Evolutionary conservation across 2,888 invertebrate species (phyloP), one percentile per base, ranked within the genome.

Genomic region (Heliconius ethilla): DNA sequence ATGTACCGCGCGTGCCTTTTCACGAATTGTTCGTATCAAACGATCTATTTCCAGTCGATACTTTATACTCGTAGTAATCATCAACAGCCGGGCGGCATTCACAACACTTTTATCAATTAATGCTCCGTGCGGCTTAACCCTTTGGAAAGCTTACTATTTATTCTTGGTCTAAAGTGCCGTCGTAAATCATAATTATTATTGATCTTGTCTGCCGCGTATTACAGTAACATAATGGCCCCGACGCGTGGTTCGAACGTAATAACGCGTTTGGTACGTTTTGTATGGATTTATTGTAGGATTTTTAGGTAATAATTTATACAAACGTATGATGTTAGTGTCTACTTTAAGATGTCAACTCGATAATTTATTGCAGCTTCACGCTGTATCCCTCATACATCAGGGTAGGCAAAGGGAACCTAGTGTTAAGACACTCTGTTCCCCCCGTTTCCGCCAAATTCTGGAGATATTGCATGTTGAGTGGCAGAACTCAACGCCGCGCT

Each of bases 101-200:
- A 79, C 79, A 79, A 78, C 78, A 73, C 76, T 79, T 80, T 79
- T 78, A 79, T 80, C 77, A 79, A 82, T 82, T 69, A 81, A 80
- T 77, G 70, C 62, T 80, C 62, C 82, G 82, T 82, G 80, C 76
- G 78, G 81, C 80, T 81, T 72, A 81, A 80, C 82, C 80, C 82
- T 81, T 82, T 82, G 76, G 78, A 81, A 78, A 75, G 82, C 76
- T 79, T 76, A 79, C 73, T 80, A 81, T 81, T 81, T 81, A 81
- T 81, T 81, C 80, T 74, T 77, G 81, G 75, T 63, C 63, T 63
- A 55, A 79, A 78, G 73, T 78, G 75, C 66, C 65, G 27, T 72
- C 65, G 40, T 73, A 75, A 78, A 78, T 80, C 72, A 75, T 69
- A 72, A 81, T 80, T 37, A 67, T 80, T 80, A 80, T 79, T 77